Evolutionary conservation across 2,888 invertebrate genomes (phyloP), one percentile per base, ranked within the genome.

Genomic region (Nasonia oneida): DNA sequence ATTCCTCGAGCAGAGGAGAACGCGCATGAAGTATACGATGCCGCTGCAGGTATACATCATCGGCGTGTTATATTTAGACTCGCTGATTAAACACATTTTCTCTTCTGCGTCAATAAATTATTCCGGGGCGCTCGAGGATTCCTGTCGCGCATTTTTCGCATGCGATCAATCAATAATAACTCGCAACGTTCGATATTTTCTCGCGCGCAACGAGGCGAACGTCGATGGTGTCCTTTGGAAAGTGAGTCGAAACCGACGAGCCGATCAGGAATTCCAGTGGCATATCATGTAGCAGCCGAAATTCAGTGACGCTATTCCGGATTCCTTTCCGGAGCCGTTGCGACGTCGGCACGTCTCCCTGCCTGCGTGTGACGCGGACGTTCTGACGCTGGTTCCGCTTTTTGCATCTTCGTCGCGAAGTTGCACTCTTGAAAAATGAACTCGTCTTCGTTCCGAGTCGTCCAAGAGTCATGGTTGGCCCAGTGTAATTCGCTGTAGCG

Each of bases 51-150:
- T 70, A 78, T 6, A 47, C 42, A 61, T 39, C 67, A 33, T 70
- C 47, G 18, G 33, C 29, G 70, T 29, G 29, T 79, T 70, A 79
- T 79, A 79, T 79, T 79, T 79, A 79, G 79, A 79, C 10, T 15
- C 33, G 79, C 70, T 70, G 47, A 79, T 23, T 79, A 79, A 79
- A 79, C 79, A 14, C 18, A 79, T 79, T 50, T 67, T 33, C 39
- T 67, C 33, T 47, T 33, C 37, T 61, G 70, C 70, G 70, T 79
- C 79, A 70, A 14, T 79, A 50, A 70, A 79, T 79, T 42, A 79
- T 64, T 78, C 37, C 57, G 15, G 61, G 61, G 61, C 61, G 3
- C 15, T n/a, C 14, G 15, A 75, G 39, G n/a, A 53, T 53, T 75
- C 23, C 75, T 53, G 8, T 2, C 4, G 2, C 4, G 18, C 53